Conservation (phyloP, 2,888 invertebrate species). For the Sphecodes monilicornis region DNA sequence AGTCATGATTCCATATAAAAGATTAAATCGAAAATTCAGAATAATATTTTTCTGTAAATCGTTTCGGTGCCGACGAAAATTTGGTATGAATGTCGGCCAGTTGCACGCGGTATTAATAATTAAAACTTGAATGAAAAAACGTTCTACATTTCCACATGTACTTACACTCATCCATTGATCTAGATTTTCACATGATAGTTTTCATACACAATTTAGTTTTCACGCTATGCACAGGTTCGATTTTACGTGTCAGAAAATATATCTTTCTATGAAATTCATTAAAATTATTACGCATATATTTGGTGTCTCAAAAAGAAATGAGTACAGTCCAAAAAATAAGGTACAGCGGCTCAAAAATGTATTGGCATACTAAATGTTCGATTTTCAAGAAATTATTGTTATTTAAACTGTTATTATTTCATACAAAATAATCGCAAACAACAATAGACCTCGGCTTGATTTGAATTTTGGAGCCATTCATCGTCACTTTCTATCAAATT, state of each 20-base stretch:
- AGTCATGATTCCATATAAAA: not conserved
- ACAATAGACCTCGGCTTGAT: too few species aligned
- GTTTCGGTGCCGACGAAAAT: not conserved
- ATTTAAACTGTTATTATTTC: too few species aligned
- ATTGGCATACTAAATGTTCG: too few species aligned
- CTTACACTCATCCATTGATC: not conserved
- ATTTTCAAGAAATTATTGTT: too few species aligned
- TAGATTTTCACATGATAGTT: not conserved
- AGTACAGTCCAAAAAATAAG: too few species aligned
- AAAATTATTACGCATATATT: not conserved
- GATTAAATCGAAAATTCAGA: not conserved
- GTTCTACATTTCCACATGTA: not conserved
- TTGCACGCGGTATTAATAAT: not conserved
- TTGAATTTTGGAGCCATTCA: too few species aligned
- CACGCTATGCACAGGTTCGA: not conserved
- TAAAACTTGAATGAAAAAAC: not conserved
- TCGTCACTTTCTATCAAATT: too few species aligned
- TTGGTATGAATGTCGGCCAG: not conserved
- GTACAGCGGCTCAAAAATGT: too few species aligned
- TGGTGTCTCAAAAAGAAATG: not conserved
- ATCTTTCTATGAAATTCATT: not conserved
- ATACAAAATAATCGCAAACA: too few species aligned
- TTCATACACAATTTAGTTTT: not conserved
- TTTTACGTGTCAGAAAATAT: not conserved
- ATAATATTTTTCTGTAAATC: not conserved